Percentiles rank a stretch among this genome's conserved stretches.
These are phyloP conservation scores for Plodia interpunctella DNA, from an alignment of 1,140 invertebrate species.

Conservation along the genomic window DNA sequence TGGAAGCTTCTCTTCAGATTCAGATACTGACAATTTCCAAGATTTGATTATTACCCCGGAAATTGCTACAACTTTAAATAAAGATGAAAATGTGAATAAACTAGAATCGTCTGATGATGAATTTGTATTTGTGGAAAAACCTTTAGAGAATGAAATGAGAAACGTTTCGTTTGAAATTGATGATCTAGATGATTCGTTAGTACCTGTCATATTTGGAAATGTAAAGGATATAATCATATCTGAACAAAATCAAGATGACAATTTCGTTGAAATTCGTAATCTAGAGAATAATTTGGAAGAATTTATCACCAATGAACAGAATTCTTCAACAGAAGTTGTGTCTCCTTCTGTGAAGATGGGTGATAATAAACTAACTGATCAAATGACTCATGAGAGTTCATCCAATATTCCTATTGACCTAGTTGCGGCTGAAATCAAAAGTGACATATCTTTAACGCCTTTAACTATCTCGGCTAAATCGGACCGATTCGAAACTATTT, in stretches of 20 bases:
- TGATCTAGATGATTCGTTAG: slow-evolving; percentile 28
- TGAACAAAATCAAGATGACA: not conserved
- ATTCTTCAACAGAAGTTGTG: not conserved
- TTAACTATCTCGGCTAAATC: slow-evolving; percentile 40
- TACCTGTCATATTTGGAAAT: slow-evolving; percentile 25
- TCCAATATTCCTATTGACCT: not conserved
- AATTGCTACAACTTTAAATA: not conserved
- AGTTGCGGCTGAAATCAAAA: not conserved
- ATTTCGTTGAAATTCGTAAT: not conserved
- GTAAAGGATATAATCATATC: slow-evolving; percentile 16
- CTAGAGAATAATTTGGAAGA: slow-evolving; percentile 6
- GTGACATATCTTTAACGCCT: slow-evolving; percentile 16
- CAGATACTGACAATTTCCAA: too few species aligned
- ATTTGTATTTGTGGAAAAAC: not conserved
- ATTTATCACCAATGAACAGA: not conserved
- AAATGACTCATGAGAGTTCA: not conserved
- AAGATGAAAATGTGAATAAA: not conserved
- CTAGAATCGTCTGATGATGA: not conserved
- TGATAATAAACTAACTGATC: not conserved
- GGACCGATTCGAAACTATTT: not conserved
- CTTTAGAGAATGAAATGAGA: not conserved
- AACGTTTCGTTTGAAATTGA: slow-evolving; percentile 31
- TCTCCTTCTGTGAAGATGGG: not conserved
- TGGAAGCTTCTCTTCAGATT: too few species aligned
- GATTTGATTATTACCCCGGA: too few species aligned